phyloP scores from a whole-genome alignment of 1,140 invertebrate genomes.

The Saccostrea glomerata region DNA sequence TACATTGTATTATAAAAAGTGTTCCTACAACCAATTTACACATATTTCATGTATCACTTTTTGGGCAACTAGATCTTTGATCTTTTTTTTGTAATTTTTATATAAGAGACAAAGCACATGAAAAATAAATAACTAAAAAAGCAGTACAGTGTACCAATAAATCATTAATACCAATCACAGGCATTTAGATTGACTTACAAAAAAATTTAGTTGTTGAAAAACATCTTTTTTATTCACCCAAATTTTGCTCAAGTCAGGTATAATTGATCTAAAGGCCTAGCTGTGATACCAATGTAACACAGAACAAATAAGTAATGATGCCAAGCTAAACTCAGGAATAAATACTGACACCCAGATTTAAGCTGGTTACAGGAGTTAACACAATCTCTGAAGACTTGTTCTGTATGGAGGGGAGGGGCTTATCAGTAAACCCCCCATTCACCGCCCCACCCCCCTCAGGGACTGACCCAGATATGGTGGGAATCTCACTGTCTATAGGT shows the following conservation, averaged over 20 bases:
- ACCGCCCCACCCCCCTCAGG: not conserved
- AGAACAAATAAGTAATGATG: not conserved
- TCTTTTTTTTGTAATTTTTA: not conserved
- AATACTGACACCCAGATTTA: slow-evolving; percentile 18
- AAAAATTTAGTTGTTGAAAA: no score
- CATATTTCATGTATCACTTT: not conserved
- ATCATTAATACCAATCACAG: no score
- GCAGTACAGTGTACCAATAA: no score
- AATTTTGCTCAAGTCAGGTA: no score
- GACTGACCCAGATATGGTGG: not conserved
- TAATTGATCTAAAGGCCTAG: no score
- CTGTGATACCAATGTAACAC: no score
- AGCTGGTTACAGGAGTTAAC: not conserved
- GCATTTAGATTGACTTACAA: no score
- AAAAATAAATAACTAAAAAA: not conserved
- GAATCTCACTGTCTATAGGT: not conserved
- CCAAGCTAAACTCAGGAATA: not conserved
- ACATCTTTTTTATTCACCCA: no score
- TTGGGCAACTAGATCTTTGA: not conserved
- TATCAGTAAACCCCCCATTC: slow-evolving; percentile 5
- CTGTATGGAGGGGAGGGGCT: not conserved
- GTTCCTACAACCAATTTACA: not conserved
- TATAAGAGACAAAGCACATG: not conserved
- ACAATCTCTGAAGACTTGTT: not conserved
- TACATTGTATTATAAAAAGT: not conserved